phyloP scores from a whole-genome alignment of 2,113 vertebrate genomes.

The Edolisoma coerulescens region DNA sequence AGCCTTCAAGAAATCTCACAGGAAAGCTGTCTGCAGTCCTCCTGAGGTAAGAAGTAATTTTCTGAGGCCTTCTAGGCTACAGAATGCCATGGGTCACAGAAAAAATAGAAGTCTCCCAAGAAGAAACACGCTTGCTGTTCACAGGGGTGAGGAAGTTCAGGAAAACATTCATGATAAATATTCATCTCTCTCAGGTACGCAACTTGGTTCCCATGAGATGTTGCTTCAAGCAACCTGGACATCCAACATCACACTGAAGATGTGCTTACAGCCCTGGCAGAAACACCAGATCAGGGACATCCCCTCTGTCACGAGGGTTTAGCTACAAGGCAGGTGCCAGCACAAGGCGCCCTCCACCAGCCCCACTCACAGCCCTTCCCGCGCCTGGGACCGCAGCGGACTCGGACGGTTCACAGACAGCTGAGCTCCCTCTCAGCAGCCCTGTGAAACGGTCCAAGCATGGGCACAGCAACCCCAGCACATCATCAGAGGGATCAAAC shows the following conservation, averaged over 20 bases:
- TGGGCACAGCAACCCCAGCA: neutral
- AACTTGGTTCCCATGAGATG: neutral
- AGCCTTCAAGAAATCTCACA: neutral
- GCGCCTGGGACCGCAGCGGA: rapidly evolving
- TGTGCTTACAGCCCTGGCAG: neutral
- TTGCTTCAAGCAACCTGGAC: neutral
- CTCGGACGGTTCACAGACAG: rapidly evolving
- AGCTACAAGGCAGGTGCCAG: neutral
- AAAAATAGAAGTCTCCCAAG: neutral
- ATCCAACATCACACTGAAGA: rapidly evolving
- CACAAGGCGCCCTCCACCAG: neutral
- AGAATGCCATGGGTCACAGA: neutral
- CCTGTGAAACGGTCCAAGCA: rapidly evolving
- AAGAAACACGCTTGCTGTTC: neutral
- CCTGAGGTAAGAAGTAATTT: neutral
- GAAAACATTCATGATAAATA: neutral
- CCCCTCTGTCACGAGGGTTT: rapidly evolving
- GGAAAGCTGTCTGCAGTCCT: neutral
- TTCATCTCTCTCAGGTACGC: neutral
- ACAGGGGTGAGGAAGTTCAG: neutral
- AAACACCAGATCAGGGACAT: neutral
- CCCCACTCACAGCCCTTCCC: neutral
- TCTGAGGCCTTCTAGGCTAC: neutral
- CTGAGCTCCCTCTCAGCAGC: neutral
- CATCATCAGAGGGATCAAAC: rapidly evolving